Conservation (phyloP, 2,888 invertebrate genomes). For the Tinea pellionella region DNA sequence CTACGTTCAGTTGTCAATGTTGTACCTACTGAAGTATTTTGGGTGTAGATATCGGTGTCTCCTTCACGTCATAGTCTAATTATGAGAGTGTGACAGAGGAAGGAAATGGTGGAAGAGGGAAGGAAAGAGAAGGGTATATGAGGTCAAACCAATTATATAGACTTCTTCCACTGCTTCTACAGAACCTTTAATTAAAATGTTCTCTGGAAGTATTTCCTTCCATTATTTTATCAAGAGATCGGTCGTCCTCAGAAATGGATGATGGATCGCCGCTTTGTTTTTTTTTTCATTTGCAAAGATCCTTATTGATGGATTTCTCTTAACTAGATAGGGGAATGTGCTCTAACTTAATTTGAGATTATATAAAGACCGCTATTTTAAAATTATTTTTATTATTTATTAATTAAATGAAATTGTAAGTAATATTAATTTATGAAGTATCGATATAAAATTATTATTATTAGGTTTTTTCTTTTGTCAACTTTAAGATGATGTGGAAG, state of each 20-base stretch:
- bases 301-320: slow-evolving; percentile 2
- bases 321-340: background rate
- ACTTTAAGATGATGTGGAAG: too few relatives aligned
- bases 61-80: too few relatives aligned
- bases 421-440: too few relatives aligned
- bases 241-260: slow-evolving; percentile 23
- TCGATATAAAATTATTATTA: too few relatives aligned
- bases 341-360: background rate
- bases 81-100: too few relatives aligned
- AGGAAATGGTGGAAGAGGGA: too few relatives aligned
- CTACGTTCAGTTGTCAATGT: too few relatives aligned
- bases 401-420: background rate
- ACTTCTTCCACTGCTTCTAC: background rate
- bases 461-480: too few relatives aligned
- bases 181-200: background rate
- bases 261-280: slow-evolving; percentile 42
- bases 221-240: background rate
- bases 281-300: slow-evolving; percentile 17
- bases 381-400: background rate
- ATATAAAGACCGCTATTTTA: background rate
- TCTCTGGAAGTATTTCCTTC: background rate
- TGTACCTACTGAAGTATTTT: too few relatives aligned
- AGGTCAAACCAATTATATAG: too few relatives aligned
- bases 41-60: too few relatives aligned
- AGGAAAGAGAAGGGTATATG: too few relatives aligned